Conservation (phyloP, 37 sponge, comb jelly and placozoan species). For the Diacarnus erythraeanus region DNA sequence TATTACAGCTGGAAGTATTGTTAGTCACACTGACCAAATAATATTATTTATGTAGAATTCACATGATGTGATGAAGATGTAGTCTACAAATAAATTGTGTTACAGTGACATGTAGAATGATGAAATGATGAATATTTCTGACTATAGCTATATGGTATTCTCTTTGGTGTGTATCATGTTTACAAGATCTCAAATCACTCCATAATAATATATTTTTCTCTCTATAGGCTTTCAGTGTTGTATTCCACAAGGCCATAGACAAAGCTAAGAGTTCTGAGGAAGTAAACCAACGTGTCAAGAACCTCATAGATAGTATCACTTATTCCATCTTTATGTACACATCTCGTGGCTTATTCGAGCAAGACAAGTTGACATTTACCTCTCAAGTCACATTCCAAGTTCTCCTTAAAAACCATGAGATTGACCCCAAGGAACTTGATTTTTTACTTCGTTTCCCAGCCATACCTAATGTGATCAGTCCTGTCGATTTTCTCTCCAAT, state of each 20-base stretch:
- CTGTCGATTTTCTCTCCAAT: constrained; percentile 95
- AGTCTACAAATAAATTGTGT: too few relatives aligned
- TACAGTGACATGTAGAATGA: too few relatives aligned
- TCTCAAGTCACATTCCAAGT: constrained; percentile 97
- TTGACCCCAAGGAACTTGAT: constrained; percentile 92
- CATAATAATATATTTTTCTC: background rate
- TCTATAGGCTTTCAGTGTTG: constrained; percentile 92
- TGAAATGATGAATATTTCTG: too few relatives aligned
- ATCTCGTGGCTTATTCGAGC: constrained; percentile 93
- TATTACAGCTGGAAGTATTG: too few relatives aligned
- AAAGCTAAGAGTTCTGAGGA: constrained; percentile 81
- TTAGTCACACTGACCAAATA: too few relatives aligned
- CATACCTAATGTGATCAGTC: constrained; percentile 87
- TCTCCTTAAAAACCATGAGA: constrained; percentile 85
- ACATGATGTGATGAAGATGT: too few relatives aligned
- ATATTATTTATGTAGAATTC: too few relatives aligned
- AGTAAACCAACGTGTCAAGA: constrained; percentile 86
- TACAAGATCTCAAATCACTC: too few relatives aligned
- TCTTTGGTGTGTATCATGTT: background rate
- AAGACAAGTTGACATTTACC: constrained; percentile 94
- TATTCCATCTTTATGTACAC: constrained; percentile 98
- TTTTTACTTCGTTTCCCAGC: constrained; percentile 94
- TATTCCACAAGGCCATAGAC: constrained; percentile 97
- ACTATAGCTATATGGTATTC: background rate
- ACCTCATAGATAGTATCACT: constrained; percentile 94